A percentile compares a stretch with the other conserved stretches of the same genome.
Conservation (phyloP, 2,888 invertebrate species). For the Erannis defoliaria region DNA sequence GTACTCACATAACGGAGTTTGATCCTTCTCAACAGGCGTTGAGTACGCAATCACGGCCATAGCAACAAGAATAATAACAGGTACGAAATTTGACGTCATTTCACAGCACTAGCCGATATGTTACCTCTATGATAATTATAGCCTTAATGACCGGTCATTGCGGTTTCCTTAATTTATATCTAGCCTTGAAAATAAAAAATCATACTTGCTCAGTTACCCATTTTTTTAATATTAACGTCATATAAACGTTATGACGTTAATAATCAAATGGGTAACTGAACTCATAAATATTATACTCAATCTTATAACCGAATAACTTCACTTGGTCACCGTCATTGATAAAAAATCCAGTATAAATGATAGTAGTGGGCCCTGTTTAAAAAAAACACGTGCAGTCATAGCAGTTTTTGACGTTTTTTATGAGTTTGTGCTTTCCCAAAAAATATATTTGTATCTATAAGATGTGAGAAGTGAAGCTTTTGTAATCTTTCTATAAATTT, state of each 20-base stretch:
- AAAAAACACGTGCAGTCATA: no score
- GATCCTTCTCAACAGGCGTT: background rate
- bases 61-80: slow-evolving; percentile 6
- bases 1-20: slow-evolving; percentile 1
- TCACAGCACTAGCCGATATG: background rate
- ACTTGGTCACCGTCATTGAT: background rate
- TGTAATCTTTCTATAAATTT: no score
- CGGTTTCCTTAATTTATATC: slow-evolving; percentile 8
- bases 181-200: background rate
- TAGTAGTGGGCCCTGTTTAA: no score
- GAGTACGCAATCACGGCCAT: background rate
- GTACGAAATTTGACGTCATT: slow-evolving; percentile 2
- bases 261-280: no score
- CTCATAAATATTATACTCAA: background rate
- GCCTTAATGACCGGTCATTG: background rate
- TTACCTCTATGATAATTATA: background rate
- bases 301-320: background rate
- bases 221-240: no score
- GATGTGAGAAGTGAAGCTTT: no score
- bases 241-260: no score
- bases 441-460: no score
- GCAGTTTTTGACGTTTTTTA: no score
- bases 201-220: no score
- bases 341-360: background rate
- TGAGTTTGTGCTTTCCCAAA: no score